Evolutionary conservation across 2,797 vertebrate genomes (phyloP).

Genomic region (Acipenser oxyrinchus): DNA sequence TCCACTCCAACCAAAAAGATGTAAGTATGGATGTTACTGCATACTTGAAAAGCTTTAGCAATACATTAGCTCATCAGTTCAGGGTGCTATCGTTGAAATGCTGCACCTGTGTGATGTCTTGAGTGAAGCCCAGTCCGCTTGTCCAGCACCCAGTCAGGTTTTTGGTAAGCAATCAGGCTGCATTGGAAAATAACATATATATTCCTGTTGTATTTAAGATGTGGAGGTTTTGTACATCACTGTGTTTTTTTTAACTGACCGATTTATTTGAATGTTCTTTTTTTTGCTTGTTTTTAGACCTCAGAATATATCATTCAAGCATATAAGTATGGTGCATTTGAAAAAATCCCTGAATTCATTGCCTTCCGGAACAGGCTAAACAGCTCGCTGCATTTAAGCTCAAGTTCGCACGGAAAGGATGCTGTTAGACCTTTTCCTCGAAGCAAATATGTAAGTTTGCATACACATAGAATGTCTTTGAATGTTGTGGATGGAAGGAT

Average conservation of each 20-base stretch:
- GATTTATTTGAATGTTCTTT: neutral
- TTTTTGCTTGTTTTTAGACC: constrained; percentile 62
- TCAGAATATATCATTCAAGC: constrained; percentile 99
- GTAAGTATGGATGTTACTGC: constrained; percentile 60
- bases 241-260: neutral
- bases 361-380: constrained; percentile 90
- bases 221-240: no score
- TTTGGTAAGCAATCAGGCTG: neutral
- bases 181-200: neutral
- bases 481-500: no score
- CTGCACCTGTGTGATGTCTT: neutral
- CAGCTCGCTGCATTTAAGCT: constrained; percentile 90
- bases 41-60: no score
- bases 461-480: no score
- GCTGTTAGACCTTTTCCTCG: constrained; percentile 87
- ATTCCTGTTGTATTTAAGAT: no score
- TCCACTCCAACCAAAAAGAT: constrained; percentile 99
- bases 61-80: no score
- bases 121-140: constrained; percentile 19
- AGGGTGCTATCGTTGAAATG: no score
- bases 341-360: constrained; percentile 98
- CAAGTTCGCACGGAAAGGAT: constrained; percentile 94
- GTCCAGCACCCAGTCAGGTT: neutral
- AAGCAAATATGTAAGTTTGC: constrained; percentile 85
- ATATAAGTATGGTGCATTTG: constrained; percentile 96